Evolutionary conservation across 2,888 invertebrate genomes (phyloP), one percentile per base, ranked within the genome.

Genomic region (Tribolium freemani): DNA sequence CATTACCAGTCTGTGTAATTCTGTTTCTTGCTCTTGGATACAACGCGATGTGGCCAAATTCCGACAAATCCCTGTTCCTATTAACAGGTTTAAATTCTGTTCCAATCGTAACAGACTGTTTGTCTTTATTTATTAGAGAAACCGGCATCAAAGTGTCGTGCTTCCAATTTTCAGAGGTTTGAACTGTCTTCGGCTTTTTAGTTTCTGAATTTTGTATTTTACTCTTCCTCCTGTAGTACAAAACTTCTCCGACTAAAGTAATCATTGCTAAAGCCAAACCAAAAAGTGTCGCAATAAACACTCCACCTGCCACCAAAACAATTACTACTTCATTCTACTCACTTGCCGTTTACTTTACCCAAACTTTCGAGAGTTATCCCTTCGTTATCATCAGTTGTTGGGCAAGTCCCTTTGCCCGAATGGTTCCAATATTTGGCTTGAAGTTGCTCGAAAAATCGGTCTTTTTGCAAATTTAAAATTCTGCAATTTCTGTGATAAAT

Each of bases 341-440:
- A 3, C 26, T 26, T 26, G 26, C 0, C 3, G 3, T 5, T 26
- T 61, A 77, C 80, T 83, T 16, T 84, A 91, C 96, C 96, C 80
- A 96, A 91, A 87, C 96, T 96, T 82, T 96, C 94, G 26, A 96
- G 84, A 0, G 96, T 95, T 26, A 96, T 96, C 1, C 96, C 96
- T 84, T 96, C 96, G 58, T 93, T 93, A 75, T 96, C 95, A 68
- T 95, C 94, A 0, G 91, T 90, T 63, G 91, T 91, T 0, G 91
- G 90, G 77, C 96, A 96, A 2, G 89, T 87, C 3, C 91, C 91
- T 68, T 91, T 89, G 0, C 89, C 87, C 0, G 94, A 91, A 75
- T 91, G 89, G 81, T 96, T 96, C 97, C 97, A 97, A 83, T 95
- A 96, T 87, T 94, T 94, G 0, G 91, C 90, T 48, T 91, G 90